phyloP scores from a whole-genome alignment of 2,888 invertebrate genomes.

The Drosophila paracracens region DNA sequence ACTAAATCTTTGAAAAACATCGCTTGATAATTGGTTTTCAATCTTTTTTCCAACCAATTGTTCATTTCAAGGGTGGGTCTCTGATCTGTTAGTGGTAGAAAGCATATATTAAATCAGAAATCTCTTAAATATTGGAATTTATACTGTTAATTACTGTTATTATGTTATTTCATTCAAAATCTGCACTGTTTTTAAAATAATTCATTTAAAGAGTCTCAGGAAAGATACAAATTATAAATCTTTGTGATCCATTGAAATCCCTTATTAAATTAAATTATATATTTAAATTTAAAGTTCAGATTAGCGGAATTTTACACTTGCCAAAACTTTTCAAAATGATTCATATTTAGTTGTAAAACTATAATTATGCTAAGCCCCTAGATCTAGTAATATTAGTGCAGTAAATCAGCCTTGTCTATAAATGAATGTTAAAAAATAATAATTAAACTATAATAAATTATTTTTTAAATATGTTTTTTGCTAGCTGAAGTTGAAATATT shows the following conservation, averaged over 20 bases:
- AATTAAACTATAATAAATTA: not conserved
- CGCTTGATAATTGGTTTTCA: too few species aligned
- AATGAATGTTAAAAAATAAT: not conserved
- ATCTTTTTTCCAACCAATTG: too few species aligned
- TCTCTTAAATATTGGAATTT: not conserved
- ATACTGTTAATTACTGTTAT: not conserved
- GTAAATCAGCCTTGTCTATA: too few species aligned
- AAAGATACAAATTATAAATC: too few species aligned
- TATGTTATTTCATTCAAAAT: not conserved
- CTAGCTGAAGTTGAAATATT: not conserved
- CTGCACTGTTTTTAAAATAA: not conserved
- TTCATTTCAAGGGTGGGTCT: too few species aligned
- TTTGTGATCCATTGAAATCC: not conserved
- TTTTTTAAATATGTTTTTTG: not conserved
- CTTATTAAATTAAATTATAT: not conserved
- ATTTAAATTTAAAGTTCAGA: accelerated
- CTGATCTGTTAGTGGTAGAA: not conserved
- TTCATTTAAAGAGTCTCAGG: too few species aligned
- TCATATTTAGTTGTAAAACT: not conserved
- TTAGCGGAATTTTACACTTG: not conserved
- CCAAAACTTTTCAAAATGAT: too few species aligned
- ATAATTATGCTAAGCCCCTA: not conserved
- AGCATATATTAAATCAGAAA: not conserved
- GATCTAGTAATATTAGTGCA: not conserved
- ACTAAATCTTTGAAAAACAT: too few species aligned